Evolutionary conservation across 2,113 vertebrate genomes (phyloP), one percentile per base, ranked within the genome.

Genomic region (Beaufortia kweichowensis): DNA sequence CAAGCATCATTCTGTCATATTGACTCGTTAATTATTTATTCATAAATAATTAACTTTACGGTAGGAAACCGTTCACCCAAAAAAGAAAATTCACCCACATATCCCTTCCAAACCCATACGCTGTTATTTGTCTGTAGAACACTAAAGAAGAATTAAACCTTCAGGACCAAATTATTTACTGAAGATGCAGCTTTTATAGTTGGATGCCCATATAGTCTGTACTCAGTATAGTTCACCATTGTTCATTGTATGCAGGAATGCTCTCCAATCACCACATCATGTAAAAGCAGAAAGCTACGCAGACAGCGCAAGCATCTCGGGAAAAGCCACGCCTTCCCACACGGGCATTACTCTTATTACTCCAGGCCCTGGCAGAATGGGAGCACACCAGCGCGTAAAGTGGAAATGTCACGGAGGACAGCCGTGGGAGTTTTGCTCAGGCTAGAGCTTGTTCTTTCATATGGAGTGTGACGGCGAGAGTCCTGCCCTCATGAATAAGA

Each of bases 401-500:
- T 78, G 82, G 79, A 86, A 89, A 89, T 89, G 90, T 90, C 88
- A 88, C 17, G 9, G 83, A 46, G 79, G 76, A 80, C 23, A 50
- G 67, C 62, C n/a, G 24, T 39, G 80, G 76, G 75, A 76, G 76
- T 82, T 72, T 33, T 60, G 81, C 66, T 67, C 74, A 57, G 84
- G 84, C 46, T 74, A 67, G 79, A 86, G 80, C 84, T 80, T 86
- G 81, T 83, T 21, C 83, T 86, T 81, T 85, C 85, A 86, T 87
- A 85, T 83, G 81, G 84, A 85, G 85, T 86, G 85, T 81, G 64
- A 53, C 66, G 23, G 70, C 57, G 31, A 56, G 63, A 67, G 68
- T 79, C 82, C 86, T 61, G 75, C 75, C 73, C 86, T 90, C 88
- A 91, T 92, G 89, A 92, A 92, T 92, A 90, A 91, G 87, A 84